Percentiles rank a stretch among this genome's conserved stretches.
These are phyloP conservation scores for Oithona nana DNA, from an alignment of 2,888 invertebrate species.

Conservation along the genomic window DNA sequence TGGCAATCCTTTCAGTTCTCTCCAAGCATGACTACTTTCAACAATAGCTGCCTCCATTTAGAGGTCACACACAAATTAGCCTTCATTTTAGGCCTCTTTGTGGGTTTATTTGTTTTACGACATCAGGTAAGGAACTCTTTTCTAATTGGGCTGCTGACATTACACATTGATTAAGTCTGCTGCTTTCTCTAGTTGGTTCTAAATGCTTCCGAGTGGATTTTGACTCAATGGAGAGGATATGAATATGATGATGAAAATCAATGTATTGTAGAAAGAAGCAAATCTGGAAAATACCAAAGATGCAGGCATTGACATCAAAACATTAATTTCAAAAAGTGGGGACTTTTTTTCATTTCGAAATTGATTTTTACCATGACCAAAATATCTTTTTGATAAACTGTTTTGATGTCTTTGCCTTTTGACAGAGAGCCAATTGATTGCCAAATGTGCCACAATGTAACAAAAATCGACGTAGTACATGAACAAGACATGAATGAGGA, in stretches of 20 bases:
- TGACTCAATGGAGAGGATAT: background rate
- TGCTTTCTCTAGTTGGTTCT: background rate
- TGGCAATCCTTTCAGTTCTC: too few species aligned
- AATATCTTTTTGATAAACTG: too few species aligned
- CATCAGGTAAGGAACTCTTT: background rate
- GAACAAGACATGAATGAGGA: background rate
- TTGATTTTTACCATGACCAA: too few species aligned
- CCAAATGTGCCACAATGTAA: background rate
- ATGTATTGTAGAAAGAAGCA: background rate
- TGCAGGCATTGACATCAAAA: constrained; percentile 3
- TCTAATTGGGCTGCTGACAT: background rate
- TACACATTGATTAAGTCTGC: background rate
- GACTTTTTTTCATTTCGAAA: too few species aligned
- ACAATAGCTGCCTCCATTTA: too few species aligned
- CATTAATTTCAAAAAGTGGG: too few species aligned
- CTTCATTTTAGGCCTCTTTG: constrained; percentile 6
- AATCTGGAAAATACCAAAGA: background rate
- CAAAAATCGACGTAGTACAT: constrained; percentile 1
- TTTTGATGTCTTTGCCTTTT: too few species aligned
- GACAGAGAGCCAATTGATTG: too few species aligned
- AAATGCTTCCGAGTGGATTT: background rate
- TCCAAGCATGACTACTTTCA: too few species aligned
- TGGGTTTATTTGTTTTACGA: background rate
- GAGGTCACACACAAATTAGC: background rate
- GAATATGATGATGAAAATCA: background rate